A percentile compares a stretch with the other conserved stretches of the same genome.
phyloP scores from a whole-genome alignment of 30 jellyfish, hydroid and myxozoan genomes.

The Nemopilema nomurai region DNA sequence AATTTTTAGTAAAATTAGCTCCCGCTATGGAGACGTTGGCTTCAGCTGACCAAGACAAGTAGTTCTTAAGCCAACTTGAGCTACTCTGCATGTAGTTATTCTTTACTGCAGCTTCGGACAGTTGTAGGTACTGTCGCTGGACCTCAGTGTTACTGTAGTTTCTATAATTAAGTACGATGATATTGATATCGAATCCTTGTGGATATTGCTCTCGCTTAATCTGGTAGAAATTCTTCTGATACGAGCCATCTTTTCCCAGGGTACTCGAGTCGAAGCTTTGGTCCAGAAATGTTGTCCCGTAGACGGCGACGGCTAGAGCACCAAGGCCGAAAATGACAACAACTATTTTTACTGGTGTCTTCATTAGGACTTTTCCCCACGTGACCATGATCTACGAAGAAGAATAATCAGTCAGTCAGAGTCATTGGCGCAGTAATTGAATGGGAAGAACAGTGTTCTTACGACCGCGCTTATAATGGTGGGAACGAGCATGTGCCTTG shows the following conservation, averaged over 20 bases:
- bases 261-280: conserved; percentile 81
- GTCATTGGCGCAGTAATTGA: background rate
- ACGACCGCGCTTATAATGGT: too few relatives aligned
- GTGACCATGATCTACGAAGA: conserved; percentile 61
- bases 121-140: conserved; percentile 54
- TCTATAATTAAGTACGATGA: conserved; percentile 39
- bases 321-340: conserved; percentile 55
- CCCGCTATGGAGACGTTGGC: conserved; percentile 30
- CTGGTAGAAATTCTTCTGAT: conserved; percentile 57
- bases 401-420: background rate
- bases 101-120: conserved; percentile 40
- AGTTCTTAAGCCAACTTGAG: conserved; percentile 61
- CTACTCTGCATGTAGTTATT: conserved; percentile 33
- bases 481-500: too few relatives aligned
- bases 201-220: conserved; percentile 31
- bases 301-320: conserved; percentile 54
- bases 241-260: conserved; percentile 81
- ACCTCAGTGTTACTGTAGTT: conserved; percentile 42
- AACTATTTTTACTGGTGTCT: conserved; percentile 48
- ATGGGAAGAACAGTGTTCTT: too few relatives aligned
- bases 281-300: conserved; percentile 74
- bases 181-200: conserved; percentile 57
- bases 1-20: conserved; percentile 26
- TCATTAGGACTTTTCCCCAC: conserved; percentile 74
- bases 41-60: conserved; percentile 53